A percentile compares a stretch with the other conserved stretches of the same genome.
These are phyloP conservation scores for Caenorhabditis drosophilae DNA, from an alignment of 2,888 invertebrate species.

Conservation along the genomic window DNA sequence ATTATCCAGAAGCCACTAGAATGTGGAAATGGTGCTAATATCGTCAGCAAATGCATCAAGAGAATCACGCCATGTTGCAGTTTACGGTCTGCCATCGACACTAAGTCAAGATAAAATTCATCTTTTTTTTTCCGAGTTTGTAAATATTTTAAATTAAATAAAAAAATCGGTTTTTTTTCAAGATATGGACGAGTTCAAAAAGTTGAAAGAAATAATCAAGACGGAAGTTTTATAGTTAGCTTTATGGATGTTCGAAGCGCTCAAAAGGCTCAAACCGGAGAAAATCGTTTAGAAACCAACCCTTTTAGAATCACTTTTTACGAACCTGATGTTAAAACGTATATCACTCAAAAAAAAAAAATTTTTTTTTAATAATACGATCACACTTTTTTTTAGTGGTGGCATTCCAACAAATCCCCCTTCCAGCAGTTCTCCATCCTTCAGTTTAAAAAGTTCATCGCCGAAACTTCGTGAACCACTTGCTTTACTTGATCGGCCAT, in stretches of 20 bases:
- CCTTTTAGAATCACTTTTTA: slow-evolving; percentile 21
- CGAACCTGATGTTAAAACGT: slow-evolving; percentile 20
- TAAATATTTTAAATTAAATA: no score
- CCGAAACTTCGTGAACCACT: neutral
- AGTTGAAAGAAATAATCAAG: slow-evolving; percentile 9
- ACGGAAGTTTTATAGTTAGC: slow-evolving; percentile 28
- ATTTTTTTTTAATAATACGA: neutral
- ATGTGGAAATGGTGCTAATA: slow-evolving; percentile 27
- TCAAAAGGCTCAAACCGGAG: slow-evolving; percentile 22
- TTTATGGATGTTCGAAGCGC: slow-evolving; percentile 44
- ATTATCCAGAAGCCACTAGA: no score
- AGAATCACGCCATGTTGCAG: slow-evolving; percentile 44
- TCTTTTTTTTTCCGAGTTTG: no score
- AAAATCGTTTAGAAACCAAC: no score
- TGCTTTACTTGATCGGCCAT: no score
- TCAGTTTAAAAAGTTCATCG: neutral
- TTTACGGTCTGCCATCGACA: slow-evolving; percentile 30
- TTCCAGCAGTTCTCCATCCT: neutral
- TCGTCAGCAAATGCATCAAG: slow-evolving; percentile 11
- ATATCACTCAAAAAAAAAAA: neutral
- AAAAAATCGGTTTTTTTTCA: no score
- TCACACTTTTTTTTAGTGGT: neutral
- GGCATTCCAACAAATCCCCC: neutral
- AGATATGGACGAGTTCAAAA: slow-evolving; percentile 30
- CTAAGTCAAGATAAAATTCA: slow-evolving; percentile 17